Evolutionary conservation across 2,888 invertebrate genomes (phyloP), one percentile per base, ranked within the genome.

Genomic region (Pseudoips prasinana): DNA sequence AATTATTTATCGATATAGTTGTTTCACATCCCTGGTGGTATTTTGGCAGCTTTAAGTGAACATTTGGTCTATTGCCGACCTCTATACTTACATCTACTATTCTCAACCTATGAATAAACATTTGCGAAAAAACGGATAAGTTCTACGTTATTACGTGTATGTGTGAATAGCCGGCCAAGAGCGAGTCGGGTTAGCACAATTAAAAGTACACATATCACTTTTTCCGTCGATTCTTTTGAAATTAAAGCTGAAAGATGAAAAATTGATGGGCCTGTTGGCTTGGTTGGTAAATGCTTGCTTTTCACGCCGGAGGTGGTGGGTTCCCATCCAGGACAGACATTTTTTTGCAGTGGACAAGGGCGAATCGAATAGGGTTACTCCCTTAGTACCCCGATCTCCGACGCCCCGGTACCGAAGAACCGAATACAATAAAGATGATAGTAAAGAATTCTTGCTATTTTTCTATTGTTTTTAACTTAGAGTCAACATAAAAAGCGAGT

Each of bases 41-140:
- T 49, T 55, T 64, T 49, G 70, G 63, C 63, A 67, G 67, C 62
- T 65, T 69, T 70, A 70, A 75, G 74, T 71, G 73, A 64, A 64
- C 71, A 67, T 73, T 76, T 67, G 70, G 73, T 73, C 61, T 61
- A 47, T 54, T 40, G 53, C 56, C 66, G 62, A 64, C 67, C 71
- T 64, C 58, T 43, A 56, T 50, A 53, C 57, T 58, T 46, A 59
- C 63, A 58, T 64, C 58, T 61, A 54, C 51, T 50, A 60, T 55
- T 57, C 57, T 36, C 47, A 52, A 55, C 51, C 58, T 60, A 60
- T 61, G 64, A 64, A 65, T 63, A 64, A 57, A 59, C 42, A 50
- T 44, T 53, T 50, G 24, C 30, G 20, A 18, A 24, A 44, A 42
- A 57, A 50, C 30, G 29, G 28, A 9, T 7, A 22, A 33, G 7